phyloP scores from a whole-genome alignment of 2,113 vertebrate genomes.

The Sclerurus mexicanus region DNA sequence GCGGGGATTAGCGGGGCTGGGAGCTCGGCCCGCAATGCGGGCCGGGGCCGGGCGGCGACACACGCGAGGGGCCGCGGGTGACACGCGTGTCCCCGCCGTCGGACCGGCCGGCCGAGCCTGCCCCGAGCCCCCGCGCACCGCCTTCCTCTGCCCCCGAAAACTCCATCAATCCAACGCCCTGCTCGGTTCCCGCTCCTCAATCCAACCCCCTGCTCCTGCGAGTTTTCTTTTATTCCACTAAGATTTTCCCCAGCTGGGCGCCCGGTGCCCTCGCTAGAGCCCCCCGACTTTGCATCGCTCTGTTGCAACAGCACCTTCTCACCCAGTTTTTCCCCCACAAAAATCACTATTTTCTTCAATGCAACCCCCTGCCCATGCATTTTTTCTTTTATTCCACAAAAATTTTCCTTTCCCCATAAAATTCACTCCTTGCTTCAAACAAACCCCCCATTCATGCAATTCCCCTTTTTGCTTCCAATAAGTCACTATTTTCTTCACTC shows the following conservation, averaged over 20 bases:
- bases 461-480: neutral
- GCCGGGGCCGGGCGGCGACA: neutral
- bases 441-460: neutral
- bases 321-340: too few relatives aligned
- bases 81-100: too few relatives aligned
- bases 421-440: neutral
- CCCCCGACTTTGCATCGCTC: too few relatives aligned
- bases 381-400: neutral
- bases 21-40: conserved; percentile 18
- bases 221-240: neutral
- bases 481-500: neutral
- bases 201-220: neutral
- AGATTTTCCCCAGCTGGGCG: too few relatives aligned
- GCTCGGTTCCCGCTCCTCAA: too few relatives aligned
- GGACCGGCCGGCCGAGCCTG: too few relatives aligned
- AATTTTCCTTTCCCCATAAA: neutral
- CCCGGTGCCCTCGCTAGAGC: neutral
- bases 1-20: conserved; percentile 11
- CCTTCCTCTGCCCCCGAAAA: too few relatives aligned
- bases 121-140: too few relatives aligned
- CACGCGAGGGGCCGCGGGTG: too few relatives aligned
- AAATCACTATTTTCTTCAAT: neutral
- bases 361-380: neutral
- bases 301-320: neutral
- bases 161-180: too few relatives aligned